Conservation (phyloP, 2,797 vertebrate genomes). For the Pteropus rufus region DNA sequence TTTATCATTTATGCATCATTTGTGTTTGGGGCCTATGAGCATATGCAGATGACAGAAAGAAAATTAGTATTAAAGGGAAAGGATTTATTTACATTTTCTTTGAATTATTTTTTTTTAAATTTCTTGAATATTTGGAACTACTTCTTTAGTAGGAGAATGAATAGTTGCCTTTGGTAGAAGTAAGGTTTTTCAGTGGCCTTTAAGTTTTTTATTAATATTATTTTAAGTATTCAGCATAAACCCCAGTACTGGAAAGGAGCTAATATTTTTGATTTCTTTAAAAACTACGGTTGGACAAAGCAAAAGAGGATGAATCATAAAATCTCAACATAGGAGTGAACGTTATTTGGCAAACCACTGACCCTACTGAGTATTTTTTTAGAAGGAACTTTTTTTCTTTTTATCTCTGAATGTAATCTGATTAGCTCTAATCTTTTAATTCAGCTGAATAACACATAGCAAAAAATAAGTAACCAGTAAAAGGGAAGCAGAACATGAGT, state of each 20-base stretch:
- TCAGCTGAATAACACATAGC: background rate
- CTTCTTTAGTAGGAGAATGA: slow-evolving; percentile 15
- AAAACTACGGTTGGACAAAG: slow-evolving; percentile 48
- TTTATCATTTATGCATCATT: background rate
- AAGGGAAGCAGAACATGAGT: background rate
- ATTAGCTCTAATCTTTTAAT: slow-evolving; percentile 65
- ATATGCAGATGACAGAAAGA: background rate
- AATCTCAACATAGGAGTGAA: background rate
- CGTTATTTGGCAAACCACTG: slow-evolving; percentile 35
- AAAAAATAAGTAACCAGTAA: slow-evolving; percentile 32
- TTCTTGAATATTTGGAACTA: background rate
- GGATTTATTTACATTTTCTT: background rate
- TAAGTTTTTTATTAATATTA: slow-evolving; percentile 16
- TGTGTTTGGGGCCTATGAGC: background rate
- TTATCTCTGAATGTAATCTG: slow-evolving; percentile 60
- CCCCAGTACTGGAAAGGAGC: slow-evolving; percentile 1
- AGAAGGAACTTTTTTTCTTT: background rate
- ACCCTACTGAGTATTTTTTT: background rate
- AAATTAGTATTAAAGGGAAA: background rate
- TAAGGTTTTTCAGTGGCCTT: background rate
- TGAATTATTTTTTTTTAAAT: background rate
- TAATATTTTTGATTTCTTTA: slow-evolving; percentile 50
- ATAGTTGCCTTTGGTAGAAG: slow-evolving; percentile 36
- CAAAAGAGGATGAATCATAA: slow-evolving; percentile 40
- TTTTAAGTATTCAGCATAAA: slow-evolving; percentile 41